Percentiles rank a stretch among this genome's conserved stretches.
phyloP scores from a whole-genome alignment of 1,140 invertebrate genomes.

The Micrasema longulum region DNA sequence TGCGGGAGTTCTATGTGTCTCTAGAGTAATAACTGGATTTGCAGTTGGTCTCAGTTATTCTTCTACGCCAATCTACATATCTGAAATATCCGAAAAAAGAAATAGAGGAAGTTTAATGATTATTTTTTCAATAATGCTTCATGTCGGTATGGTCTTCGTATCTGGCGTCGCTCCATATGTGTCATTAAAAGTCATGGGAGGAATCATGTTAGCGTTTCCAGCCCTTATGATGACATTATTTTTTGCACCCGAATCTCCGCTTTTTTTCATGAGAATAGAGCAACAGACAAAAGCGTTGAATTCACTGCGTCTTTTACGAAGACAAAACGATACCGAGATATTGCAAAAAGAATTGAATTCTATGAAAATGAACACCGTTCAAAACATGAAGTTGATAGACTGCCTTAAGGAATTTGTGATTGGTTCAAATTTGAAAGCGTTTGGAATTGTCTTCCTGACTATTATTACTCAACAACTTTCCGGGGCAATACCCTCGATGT shows the following conservation, averaged over 20 bases:
- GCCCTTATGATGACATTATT: constrained; percentile 28
- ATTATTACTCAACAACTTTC: constrained; percentile 23
- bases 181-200: constrained; percentile 27
- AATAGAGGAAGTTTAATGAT: constrained; percentile 41
- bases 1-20: constrained; percentile 9
- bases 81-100: constrained; percentile 47
- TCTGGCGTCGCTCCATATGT: constrained; percentile 36
- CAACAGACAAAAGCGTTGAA: constrained; percentile 22
- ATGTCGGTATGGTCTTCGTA: constrained; percentile 23
- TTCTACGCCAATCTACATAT: constrained; percentile 42
- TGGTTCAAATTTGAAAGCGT: constrained; percentile 31
- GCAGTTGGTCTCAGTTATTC: constrained; percentile 36
- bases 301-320: constrained; percentile 34
- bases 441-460: constrained; percentile 35
- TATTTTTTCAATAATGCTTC: constrained; percentile 28
- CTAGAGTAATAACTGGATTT: constrained; percentile 40
- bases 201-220: constrained; percentile 40
- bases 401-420: constrained; percentile 35
- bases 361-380: constrained; percentile 24
- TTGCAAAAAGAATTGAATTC: constrained; percentile 38
- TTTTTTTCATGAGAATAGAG: constrained; percentile 29
- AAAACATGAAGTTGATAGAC: constrained; percentile 16
- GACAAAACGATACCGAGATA: constrained; percentile 3
- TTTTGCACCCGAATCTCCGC: constrained; percentile 44
- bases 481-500: constrained; percentile 14